Base-by-base conservation (phyloP, 1,140 invertebrate genomes). In the Camponotus pennsylvanicus region DNA sequence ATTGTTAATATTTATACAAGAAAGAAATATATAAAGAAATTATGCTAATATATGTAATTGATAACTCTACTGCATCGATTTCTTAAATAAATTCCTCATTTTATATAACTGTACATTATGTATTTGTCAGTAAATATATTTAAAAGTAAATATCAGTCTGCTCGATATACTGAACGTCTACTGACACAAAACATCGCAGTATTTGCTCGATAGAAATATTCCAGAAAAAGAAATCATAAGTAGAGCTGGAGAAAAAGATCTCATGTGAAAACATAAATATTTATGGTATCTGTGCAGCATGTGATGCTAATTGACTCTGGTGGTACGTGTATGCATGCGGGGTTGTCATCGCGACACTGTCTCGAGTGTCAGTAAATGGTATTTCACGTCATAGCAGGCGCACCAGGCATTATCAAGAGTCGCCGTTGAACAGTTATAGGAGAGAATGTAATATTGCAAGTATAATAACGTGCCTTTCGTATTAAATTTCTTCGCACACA, bases 241-340 rank as follows among this genome's bases (percentile, higher is more conserved):
- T 8, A 45, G 27, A 27, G 7, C 11, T 61, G 18, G 21, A 45
- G 27, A 73, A 13, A 61, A 83, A 8, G 27, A 27, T 61, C 11
- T 61, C 40, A 59, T 40, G 5, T 45, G 37, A 3, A 71, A 42
- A 32, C 27, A 42, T 45, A 71, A 71, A 83, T 82, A 61, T 73
- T 57, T 83, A 73, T 37, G 27, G 8, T 75, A 84, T 86, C 71
- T 89, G 79, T 80, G 88, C 82, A 89, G 89, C 90, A 93, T 92
- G 91, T 93, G 92, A 92, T 93, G 92, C 90, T 92, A 92, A 91
- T 92, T 92, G 93, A 92, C 92, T 94, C 93, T 94, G 93, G 92
- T 93, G 89, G 91, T 90, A 90, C 91, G 93, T 92, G 84, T 91
- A 88, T 92, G 93, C 92, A 92, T 93, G 92, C 92, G 90, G 93